Conservation (phyloP, 64 coral and sea anemone genomes). For the Montipora efflorescens region DNA sequence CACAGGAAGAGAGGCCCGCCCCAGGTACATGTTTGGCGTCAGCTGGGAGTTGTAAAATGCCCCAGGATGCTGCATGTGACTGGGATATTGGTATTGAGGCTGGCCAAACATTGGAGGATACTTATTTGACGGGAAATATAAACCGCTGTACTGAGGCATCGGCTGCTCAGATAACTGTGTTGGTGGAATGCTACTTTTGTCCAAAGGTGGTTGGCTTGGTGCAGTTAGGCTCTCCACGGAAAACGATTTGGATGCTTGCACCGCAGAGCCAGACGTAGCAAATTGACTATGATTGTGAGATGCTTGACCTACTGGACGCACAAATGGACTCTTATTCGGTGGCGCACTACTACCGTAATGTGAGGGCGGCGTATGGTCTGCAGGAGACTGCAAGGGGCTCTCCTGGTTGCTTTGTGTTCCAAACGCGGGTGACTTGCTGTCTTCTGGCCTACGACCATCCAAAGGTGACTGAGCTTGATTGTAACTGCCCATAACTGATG, state of each 20-base stretch:
- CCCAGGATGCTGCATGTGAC: constrained; percentile 74
- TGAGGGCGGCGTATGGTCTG: constrained; percentile 40
- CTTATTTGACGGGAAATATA: constrained; percentile 91
- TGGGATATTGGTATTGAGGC: constrained; percentile 80
- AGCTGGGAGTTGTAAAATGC: constrained; percentile 87
- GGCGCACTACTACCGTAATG: constrained; percentile 58
- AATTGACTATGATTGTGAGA: constrained; percentile 49
- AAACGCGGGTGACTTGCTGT: constrained; percentile 58
- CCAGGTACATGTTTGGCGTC: constrained; percentile 81
- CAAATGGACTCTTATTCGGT: constrained; percentile 86
- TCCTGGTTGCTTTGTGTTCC: constrained; percentile 59
- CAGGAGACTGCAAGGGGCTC: constrained; percentile 71
- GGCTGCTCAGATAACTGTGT: constrained; percentile 70
- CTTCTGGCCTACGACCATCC: constrained; percentile 59
- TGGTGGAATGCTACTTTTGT: constrained; percentile 62
- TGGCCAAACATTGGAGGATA: constrained; percentile 88
- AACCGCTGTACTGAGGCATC: constrained; percentile 78
- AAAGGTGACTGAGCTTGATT: constrained; percentile 36
- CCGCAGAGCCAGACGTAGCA: constrained; percentile 7
- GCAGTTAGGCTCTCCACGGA: constrained; percentile 94
- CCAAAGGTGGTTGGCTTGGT: constrained; percentile 76
- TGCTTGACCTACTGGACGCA: constrained; percentile 61
- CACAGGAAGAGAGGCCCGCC: constrained; percentile 79
- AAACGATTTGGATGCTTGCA: constrained; percentile 75
- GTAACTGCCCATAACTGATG: constrained; percentile 59